Conservation (phyloP, 2,888 invertebrate genomes). For the Xiphydria camelus region DNA sequence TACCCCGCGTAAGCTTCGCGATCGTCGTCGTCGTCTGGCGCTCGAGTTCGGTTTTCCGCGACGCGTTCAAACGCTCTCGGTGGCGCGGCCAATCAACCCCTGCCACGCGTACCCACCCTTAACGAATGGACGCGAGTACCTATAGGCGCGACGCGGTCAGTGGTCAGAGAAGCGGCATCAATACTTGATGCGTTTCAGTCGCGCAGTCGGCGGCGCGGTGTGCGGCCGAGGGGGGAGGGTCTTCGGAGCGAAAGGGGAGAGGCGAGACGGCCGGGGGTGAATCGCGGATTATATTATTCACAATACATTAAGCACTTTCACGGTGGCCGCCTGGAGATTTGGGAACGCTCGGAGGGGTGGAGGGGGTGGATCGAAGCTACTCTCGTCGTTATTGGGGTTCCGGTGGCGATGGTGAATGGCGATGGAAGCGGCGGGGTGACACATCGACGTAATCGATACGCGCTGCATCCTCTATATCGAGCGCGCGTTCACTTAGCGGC, state of each 20-base stretch:
- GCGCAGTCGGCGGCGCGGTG: constrained; percentile 10
- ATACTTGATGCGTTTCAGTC: constrained; percentile 44
- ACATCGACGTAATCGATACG: constrained; percentile 24
- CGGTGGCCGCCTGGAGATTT: constrained; percentile 38
- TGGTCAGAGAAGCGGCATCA: constrained; percentile 45
- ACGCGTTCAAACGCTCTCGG: too few species aligned
- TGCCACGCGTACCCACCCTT: too few species aligned
- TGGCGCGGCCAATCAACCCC: too few species aligned
- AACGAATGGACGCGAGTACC: too few species aligned
- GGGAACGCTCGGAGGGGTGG: constrained; percentile 23
- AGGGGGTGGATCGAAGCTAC: constrained; percentile 1
- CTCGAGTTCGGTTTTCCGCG: too few species aligned
- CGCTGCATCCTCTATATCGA: constrained; percentile 15
- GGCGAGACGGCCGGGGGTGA: constrained; percentile 26
- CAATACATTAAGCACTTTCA: constrained; percentile 55
- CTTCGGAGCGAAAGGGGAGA: background rate
- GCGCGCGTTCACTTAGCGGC: constrained; percentile 19
- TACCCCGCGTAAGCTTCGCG: too few species aligned
- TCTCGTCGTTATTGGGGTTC: constrained; percentile 13
- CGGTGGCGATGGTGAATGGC: background rate
- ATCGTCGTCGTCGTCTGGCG: too few species aligned
- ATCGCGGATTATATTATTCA: constrained; percentile 54
- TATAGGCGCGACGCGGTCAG: constrained; percentile 21
- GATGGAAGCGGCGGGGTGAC: constrained; percentile 3
- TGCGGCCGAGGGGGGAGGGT: constrained; percentile 5